phyloP scores from a whole-genome alignment of 2,113 vertebrate genomes.

The Monopterus albus region DNA sequence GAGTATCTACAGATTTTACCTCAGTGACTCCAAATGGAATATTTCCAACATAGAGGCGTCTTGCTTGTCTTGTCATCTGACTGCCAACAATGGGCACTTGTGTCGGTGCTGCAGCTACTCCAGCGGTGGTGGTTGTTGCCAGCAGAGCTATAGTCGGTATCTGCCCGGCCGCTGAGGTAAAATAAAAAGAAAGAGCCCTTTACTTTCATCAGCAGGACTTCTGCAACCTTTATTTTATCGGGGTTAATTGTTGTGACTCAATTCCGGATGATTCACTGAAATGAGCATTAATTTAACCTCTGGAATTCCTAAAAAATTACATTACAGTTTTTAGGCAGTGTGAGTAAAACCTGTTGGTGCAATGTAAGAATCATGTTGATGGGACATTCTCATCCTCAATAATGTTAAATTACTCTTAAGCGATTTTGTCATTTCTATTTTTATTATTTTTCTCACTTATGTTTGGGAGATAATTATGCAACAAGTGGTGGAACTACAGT shows the following conservation, averaged over 20 bases:
- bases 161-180: slow-evolving; percentile 72
- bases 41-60: slow-evolving; percentile 84
- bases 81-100: slow-evolving; percentile 81
- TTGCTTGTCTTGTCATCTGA: slow-evolving; percentile 83
- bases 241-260: background rate
- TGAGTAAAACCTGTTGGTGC: background rate
- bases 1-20: slow-evolving; percentile 41
- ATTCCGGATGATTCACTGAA: background rate
- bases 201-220: background rate
- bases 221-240: background rate
- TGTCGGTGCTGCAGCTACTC: slow-evolving; percentile 72
- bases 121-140: slow-evolving; percentile 72
- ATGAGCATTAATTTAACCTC: background rate
- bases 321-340: too few relatives aligned
- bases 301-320: background rate
- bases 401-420: too few relatives aligned
- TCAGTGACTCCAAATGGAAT: slow-evolving; percentile 82
- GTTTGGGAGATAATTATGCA: too few relatives aligned
- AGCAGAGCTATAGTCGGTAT: slow-evolving; percentile 79
- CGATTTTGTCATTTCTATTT: too few relatives aligned
- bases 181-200: background rate
- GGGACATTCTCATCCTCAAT: too few relatives aligned
- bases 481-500: too few relatives aligned
- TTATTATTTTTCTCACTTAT: too few relatives aligned
- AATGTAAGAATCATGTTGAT: too few relatives aligned